Evolutionary conservation across 2,797 vertebrate species (phyloP), one percentile per base, ranked within the genome.

Genomic region (Epinephelus malabaricus): DNA sequence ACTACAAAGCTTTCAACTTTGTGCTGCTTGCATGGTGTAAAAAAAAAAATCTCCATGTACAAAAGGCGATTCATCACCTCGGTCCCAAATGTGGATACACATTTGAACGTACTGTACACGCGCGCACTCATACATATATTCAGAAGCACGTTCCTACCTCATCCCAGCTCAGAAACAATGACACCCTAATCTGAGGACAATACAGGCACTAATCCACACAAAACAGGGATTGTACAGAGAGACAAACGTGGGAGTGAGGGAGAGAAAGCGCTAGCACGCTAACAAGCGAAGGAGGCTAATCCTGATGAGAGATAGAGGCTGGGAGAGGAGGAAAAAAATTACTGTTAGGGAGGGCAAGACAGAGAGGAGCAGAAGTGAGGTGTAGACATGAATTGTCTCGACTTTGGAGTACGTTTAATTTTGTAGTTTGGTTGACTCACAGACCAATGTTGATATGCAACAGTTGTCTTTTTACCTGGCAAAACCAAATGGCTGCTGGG

Each of bases 121-220:
- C 59, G 61, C 11, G 17, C 12, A 43, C 60, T 54, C 50, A 30
- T 65, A 34, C 34, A 34, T 34, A 34, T 34, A 82, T 55, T 73
- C 62, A 77, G 49, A 77, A 65, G 49, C 69, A 78, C 17, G 47
- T 77, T 81, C 60, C 47, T 43, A 64, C 71, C 73, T 84, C 89
- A 84, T 86, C 77, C 72, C 67, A 62, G 83, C 69, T 87, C 81
- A 78, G 78, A 89, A 86, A 94, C 92, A 93, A 93, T 91, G 81
- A 86, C 76, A 75, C 82, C 51, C 79, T 93, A 94, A 95, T 95
- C 94, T 86, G 55, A 82, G 73, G 73, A 95, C 92, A 95, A 95
- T 92, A 79, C 45, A 40, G 73, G 67, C 67, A 85, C 83, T 94
- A 94, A 94, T 95, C 92, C 90, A 89, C 85, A 93, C 88, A 91